These are phyloP conservation scores for Oxystoma pomonae DNA, from an alignment of 2,888 invertebrate genomes.

Conservation along the genomic window DNA sequence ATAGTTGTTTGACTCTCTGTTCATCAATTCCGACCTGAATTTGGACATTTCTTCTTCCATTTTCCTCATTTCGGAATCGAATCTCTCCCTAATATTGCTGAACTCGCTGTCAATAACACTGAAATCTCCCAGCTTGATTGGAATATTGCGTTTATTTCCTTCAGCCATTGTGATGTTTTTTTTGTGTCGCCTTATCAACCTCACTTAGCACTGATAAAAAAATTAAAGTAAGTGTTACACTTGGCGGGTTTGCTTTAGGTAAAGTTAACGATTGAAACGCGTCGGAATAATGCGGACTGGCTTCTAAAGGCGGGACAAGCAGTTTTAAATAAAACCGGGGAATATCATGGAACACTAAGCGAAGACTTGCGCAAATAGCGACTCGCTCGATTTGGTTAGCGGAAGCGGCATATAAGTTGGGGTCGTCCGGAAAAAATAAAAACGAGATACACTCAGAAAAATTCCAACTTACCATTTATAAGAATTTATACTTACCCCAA, in stretches of 20 bases:
- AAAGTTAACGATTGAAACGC: background rate
- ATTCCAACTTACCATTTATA: too few relatives aligned
- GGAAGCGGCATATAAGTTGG: background rate
- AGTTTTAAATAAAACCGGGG: background rate
- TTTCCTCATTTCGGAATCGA: conserved; percentile 95
- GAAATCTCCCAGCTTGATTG: conserved; percentile 90
- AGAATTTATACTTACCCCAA: too few relatives aligned
- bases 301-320: background rate
- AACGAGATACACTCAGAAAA: too few relatives aligned
- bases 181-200: background rate
- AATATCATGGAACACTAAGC: background rate
- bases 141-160: conserved; percentile 77
- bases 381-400: background rate
- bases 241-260: background rate
- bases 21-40: conserved; percentile 89
- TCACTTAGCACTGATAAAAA: background rate
- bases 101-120: conserved; percentile 96
- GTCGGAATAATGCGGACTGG: background rate
- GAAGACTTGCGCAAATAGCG: background rate
- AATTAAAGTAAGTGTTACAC: background rate
- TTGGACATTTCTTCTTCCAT: conserved; percentile 98
- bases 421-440: background rate
- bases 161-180: conserved; percentile 65
- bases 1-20: conserved; percentile 87
- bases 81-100: conserved; percentile 90